Evolutionary conservation across 2,113 vertebrate species (phyloP).

Genomic region (Cheilinus undulatus): DNA sequence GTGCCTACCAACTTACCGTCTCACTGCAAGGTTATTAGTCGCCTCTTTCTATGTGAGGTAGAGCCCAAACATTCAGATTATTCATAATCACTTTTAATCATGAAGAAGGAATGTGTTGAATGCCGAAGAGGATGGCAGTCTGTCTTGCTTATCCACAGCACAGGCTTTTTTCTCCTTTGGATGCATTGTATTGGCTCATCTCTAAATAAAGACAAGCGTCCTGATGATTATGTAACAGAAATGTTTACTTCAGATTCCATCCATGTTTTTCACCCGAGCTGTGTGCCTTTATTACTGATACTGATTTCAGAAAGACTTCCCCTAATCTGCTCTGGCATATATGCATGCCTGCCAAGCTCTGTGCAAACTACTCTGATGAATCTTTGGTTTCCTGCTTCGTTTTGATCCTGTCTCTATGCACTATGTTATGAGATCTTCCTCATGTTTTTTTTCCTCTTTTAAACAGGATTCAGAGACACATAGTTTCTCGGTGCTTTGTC

Average conservation of each 20-base stretch:
- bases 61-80: constrained; percentile 11
- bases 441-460: constrained; percentile 6
- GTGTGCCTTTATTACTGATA: constrained; percentile 14
- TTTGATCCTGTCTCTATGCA: constrained; percentile 31
- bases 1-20: constrained; percentile 47
- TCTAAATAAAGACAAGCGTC: constrained; percentile 49
- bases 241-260: constrained; percentile 47
- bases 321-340: constrained; percentile 27
- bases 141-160: constrained; percentile 26
- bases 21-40: constrained; percentile 40
- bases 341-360: constrained; percentile 12
- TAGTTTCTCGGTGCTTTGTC: constrained; percentile 51
- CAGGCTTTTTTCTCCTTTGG: neutral
- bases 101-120: neutral
- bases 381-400: constrained; percentile 15
- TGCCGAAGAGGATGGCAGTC: neutral
- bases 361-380: constrained; percentile 31
- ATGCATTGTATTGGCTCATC: constrained; percentile 18
- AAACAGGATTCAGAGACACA: constrained; percentile 48
- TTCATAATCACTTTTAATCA: constrained; percentile 5
- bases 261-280: constrained; percentile 13
- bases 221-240: constrained; percentile 59
- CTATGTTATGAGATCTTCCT: constrained; percentile 44
- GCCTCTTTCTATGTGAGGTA: neutral
- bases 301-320: constrained; percentile 29